Percentiles rank a stretch among this genome's conserved stretches.
Evolutionary conservation across 1,140 invertebrate genomes (phyloP).

Genomic region (Drosophila kepulauana): DNA sequence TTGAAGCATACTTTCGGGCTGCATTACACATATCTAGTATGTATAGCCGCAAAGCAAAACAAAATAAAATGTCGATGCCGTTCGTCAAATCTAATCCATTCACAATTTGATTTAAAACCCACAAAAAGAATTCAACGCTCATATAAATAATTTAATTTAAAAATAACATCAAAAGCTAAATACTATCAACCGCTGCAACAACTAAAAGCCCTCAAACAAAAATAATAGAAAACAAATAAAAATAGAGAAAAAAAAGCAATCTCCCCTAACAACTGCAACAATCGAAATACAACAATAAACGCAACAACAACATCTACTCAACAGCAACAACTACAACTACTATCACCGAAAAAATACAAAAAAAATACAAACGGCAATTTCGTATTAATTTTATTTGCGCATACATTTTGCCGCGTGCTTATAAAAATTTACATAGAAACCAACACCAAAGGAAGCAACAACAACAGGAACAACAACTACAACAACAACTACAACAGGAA

Average conservation of each 20-base stretch:
- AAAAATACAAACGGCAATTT: constrained; percentile 64
- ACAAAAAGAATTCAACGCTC: background rate
- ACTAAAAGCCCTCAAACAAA: constrained; percentile 20
- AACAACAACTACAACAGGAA: constrained; percentile 20
- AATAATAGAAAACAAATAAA: background rate
- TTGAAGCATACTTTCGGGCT: constrained; percentile 11
- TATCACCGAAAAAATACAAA: constrained; percentile 50
- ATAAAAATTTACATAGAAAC: constrained; percentile 81
- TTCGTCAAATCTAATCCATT: background rate
- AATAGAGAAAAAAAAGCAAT: constrained; percentile 19
- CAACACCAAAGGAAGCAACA: constrained; percentile 46
- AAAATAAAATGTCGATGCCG: background rate
- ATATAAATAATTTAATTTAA: constrained; percentile 45
- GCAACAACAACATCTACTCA: constrained; percentile 33
- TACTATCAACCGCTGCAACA: constrained; percentile 33
- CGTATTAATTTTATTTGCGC: constrained; percentile 77
- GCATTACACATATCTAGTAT: background rate
- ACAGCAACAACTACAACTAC: constrained; percentile 46
- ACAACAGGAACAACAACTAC: constrained; percentile 20
- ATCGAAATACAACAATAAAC: constrained; percentile 21
- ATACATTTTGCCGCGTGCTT: constrained; percentile 62
- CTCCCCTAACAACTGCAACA: constrained; percentile 25
- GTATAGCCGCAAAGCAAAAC: background rate
- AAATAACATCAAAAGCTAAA: constrained; percentile 36
- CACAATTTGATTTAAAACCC: constrained; percentile 5